phyloP scores from a whole-genome alignment of 2,113 vertebrate species.

The Oceanodroma tethys region DNA sequence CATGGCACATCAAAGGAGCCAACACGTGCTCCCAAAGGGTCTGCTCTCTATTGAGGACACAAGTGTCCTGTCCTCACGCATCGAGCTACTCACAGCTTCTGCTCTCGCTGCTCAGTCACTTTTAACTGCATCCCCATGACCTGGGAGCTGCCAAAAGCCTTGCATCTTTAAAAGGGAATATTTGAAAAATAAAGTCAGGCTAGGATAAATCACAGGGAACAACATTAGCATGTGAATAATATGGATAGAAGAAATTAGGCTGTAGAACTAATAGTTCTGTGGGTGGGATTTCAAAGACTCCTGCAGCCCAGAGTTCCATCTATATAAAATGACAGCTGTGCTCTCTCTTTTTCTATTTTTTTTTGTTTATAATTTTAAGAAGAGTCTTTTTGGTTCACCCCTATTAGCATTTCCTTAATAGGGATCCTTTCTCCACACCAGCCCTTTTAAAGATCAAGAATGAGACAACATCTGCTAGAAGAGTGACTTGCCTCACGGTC shows the following conservation, averaged over 20 bases:
- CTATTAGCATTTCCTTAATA: background rate
- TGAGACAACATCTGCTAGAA: background rate
- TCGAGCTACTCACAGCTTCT: background rate
- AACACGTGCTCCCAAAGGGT: background rate
- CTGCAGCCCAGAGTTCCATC: background rate
- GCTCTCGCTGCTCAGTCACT: background rate
- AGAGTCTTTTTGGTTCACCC: background rate
- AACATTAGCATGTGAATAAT: background rate
- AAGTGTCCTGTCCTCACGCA: background rate
- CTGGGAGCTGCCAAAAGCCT: background rate
- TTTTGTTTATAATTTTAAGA: background rate
- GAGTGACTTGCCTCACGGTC: background rate
- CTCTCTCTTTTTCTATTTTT: background rate
- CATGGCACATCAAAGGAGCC: background rate
- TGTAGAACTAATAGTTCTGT: background rate
- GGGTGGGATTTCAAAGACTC: background rate
- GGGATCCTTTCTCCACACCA: background rate
- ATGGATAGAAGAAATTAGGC: background rate
- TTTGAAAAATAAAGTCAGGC: background rate
- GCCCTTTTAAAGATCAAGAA: background rate
- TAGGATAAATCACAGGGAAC: background rate
- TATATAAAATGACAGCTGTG: background rate
- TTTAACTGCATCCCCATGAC: background rate
- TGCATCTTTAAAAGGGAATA: background rate
- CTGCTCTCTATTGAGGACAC: background rate